A percentile compares a stretch with the other conserved stretches of the same genome.
Evolutionary conservation across 2,113 vertebrate species (phyloP).

Genomic region (Microtus montanus): DNA sequence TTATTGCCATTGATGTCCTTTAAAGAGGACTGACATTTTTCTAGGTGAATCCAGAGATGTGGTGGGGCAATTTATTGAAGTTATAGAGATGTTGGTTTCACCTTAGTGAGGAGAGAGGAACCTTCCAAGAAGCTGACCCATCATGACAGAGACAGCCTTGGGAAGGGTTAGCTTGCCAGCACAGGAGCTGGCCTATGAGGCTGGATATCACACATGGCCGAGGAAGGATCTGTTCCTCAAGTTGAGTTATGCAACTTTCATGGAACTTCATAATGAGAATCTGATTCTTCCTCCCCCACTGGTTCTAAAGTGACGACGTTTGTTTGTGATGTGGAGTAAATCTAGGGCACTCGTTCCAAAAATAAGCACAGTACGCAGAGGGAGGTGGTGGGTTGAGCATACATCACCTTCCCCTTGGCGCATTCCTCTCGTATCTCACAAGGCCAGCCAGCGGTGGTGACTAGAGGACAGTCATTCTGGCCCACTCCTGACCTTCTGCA

Average conservation of each 20-base stretch:
- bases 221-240: background rate
- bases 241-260: background rate
- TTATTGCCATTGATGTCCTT: background rate
- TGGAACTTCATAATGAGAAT: constrained; percentile 33
- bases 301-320: constrained; percentile 45
- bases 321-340: constrained; percentile 65
- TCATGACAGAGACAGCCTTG: background rate
- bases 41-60: background rate
- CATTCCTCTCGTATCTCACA: background rate
- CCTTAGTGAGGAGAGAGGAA: background rate
- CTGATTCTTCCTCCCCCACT: background rate
- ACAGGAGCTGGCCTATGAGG: background rate
- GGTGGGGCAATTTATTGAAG: background rate
- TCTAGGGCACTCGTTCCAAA: constrained; percentile 68
- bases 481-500: background rate
- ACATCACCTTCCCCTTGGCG: constrained; percentile 42
- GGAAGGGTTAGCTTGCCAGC: background rate
- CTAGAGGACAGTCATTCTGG: background rate
- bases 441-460: background rate
- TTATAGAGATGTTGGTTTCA: background rate
- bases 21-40: background rate
- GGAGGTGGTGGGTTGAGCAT: background rate
- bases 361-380: constrained; percentile 46
- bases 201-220: background rate
- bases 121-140: background rate